Evolutionary conservation across 2,113 vertebrate species (phyloP).

Genomic region (Burhinus oedicnemus): DNA sequence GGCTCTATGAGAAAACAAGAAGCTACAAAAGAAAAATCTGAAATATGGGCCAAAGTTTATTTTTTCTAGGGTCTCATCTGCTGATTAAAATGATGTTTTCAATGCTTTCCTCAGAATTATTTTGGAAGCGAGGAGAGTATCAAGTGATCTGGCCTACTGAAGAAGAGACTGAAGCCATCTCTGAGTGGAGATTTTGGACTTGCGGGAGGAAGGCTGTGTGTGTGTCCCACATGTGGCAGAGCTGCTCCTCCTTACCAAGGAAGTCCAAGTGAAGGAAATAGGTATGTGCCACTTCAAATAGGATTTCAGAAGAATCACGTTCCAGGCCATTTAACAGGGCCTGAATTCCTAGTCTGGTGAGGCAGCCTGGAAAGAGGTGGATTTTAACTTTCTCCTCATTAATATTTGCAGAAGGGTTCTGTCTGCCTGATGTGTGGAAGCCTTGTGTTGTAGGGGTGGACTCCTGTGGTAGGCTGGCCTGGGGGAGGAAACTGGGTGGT

Average conservation of each 20-base stretch:
- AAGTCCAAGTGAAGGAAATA: conserved; percentile 44
- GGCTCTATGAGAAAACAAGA: neutral
- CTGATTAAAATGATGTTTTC: conserved; percentile 43
- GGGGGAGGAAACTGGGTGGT: neutral
- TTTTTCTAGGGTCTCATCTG: neutral
- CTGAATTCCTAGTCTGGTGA: neutral
- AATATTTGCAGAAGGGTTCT: neutral
- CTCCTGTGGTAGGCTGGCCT: neutral
- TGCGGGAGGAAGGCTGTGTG: neutral
- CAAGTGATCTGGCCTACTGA: conserved; percentile 48
- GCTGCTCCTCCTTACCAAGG: conserved; percentile 24
- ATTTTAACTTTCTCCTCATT: neutral
- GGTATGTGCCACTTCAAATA: conserved; percentile 27
- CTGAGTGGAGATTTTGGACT: neutral
- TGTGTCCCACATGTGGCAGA: conserved; percentile 27
- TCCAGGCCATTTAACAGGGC: neutral
- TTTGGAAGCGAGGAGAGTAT: conserved; percentile 42
- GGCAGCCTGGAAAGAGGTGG: neutral
- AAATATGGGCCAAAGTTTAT: neutral
- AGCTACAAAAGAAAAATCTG: neutral
- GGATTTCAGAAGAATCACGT: neutral
- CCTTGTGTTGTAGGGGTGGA: neutral
- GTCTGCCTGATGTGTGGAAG: neutral
- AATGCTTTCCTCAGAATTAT: conserved; percentile 50
- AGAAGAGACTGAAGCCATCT: conserved; percentile 38